A percentile compares a stretch with the other conserved stretches of the same genome.
These are phyloP conservation scores for Sigmodon hispidus DNA, from an alignment of 2,113 vertebrate genomes.

Conservation along the genomic window DNA sequence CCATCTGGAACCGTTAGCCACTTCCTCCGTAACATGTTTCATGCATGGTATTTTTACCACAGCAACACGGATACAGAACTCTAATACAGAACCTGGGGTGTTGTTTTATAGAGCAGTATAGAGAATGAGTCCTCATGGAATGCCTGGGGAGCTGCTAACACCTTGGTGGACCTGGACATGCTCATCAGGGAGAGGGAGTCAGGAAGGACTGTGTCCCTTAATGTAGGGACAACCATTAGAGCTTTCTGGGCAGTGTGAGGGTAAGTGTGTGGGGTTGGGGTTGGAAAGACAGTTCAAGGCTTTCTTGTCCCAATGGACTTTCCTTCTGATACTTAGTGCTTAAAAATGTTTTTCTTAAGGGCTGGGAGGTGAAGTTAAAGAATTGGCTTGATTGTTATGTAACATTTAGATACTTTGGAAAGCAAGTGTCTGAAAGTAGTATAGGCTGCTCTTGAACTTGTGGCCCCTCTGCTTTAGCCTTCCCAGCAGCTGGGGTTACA, in stretches of 20 bases:
- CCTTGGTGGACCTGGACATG: background rate
- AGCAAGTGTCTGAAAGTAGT: background rate
- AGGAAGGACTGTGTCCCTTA: background rate
- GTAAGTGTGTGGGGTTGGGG: background rate
- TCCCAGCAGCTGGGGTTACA: background rate
- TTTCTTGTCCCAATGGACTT: background rate
- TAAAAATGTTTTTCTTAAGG: conserved; percentile 1
- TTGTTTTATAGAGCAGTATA: background rate
- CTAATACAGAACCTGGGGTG: background rate
- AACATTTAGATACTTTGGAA: background rate
- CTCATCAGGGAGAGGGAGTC: background rate
- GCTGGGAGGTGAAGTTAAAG: background rate
- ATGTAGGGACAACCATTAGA: background rate
- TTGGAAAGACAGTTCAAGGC: background rate
- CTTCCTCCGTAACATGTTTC: background rate
- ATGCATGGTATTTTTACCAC: background rate
- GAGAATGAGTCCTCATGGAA: background rate
- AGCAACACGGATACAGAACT: background rate
- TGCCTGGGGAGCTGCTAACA: background rate
- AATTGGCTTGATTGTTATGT: background rate
- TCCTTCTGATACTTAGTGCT: background rate
- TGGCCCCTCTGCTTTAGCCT: background rate
- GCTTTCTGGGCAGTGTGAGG: background rate
- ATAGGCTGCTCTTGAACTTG: background rate
- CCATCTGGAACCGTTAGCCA: background rate